phyloP scores from a whole-genome alignment of 2,113 vertebrate genomes.

The Suncus etruscus region DNA sequence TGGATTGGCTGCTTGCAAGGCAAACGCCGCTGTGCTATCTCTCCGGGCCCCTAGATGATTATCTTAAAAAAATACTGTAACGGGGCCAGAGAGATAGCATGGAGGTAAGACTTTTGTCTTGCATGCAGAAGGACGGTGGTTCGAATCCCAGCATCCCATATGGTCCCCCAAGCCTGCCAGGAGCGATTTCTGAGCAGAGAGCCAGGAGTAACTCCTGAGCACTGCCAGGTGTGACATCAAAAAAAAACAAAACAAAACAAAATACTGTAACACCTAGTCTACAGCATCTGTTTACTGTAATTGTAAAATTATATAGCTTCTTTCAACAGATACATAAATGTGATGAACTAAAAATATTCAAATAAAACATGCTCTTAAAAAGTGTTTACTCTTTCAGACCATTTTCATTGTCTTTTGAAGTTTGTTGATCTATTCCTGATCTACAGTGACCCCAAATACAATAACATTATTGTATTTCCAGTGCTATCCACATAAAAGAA shows the following conservation, averaged over 20 bases:
- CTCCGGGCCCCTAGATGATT: not conserved
- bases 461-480: not conserved
- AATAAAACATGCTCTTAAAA: conserved; percentile 37
- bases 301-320: conserved; percentile 29
- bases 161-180: no score
- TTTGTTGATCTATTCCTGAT: not conserved
- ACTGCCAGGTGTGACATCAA: no score
- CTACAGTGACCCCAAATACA: not conserved
- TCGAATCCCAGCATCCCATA: no score
- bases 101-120: no score
- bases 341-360: conserved; percentile 37
- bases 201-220: no score
- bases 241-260: no score
- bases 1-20: no score
- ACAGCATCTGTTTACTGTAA: not conserved
- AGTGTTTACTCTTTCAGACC: not conserved
- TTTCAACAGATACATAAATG: not conserved
- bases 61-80: no score
- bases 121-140: no score
- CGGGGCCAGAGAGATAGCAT: no score
- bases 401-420: conserved; percentile 10
- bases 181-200: no score
- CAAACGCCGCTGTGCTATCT: no score
- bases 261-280: not conserved
- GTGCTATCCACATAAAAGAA: conserved; percentile 4